phyloP scores from a whole-genome alignment of 2,797 vertebrate species.

The Neosilurus hyrtlii region DNA sequence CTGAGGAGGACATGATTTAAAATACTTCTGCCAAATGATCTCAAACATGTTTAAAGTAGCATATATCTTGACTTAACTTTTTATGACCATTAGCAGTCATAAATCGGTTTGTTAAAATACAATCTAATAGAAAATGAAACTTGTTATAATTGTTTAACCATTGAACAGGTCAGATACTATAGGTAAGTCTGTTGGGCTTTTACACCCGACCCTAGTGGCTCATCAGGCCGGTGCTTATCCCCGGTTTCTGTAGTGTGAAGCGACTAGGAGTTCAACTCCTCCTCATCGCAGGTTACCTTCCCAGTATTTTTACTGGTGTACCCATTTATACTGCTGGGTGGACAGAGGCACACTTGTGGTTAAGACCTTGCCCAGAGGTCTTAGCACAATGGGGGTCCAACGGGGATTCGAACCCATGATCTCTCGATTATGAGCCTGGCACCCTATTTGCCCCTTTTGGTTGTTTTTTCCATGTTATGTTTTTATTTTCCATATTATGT shows the following conservation, averaged over 20 bases:
- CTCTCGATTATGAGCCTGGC: not conserved
- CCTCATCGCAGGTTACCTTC: too few species aligned
- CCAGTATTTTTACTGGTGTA: too few species aligned
- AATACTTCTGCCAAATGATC: constrained; percentile 1
- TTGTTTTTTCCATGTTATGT: not conserved
- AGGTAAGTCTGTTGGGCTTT: too few species aligned
- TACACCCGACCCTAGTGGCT: too few species aligned
- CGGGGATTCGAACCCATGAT: too few species aligned
- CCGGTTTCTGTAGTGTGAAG: too few species aligned
- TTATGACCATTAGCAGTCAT: constrained; percentile 17
- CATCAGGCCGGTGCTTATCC: too few species aligned
- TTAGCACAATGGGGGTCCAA: too few species aligned
- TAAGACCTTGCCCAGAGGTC: too few species aligned
- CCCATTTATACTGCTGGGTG: too few species aligned
- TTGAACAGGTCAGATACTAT: not conserved
- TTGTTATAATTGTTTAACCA: not conserved
- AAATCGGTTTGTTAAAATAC: not conserved
- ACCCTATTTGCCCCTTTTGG: not conserved
- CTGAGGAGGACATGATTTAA: constrained; percentile 28
- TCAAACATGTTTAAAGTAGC: constrained; percentile 26
- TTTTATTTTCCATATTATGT: not conserved
- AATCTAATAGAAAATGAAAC: not conserved
- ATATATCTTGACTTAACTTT: constrained; percentile 22
- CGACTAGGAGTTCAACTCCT: too few species aligned
- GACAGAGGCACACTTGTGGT: too few species aligned